These are phyloP conservation scores for Suillia variegata DNA, from an alignment of 2,888 invertebrate species.

Conservation along the genomic window DNA sequence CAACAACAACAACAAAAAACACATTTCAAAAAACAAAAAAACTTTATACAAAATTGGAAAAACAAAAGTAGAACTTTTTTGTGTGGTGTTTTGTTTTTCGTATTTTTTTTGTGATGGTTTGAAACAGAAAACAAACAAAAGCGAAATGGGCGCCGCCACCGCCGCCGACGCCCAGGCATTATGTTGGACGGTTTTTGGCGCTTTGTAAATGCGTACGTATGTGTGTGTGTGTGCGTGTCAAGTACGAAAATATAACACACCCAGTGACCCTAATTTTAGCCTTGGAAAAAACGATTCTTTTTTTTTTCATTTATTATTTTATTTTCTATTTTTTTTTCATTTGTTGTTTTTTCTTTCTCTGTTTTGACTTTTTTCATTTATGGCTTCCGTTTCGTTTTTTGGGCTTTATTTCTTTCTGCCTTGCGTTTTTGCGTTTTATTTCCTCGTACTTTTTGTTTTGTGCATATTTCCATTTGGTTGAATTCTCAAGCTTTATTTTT, in stretches of 20 bases:
- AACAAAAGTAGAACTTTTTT: conserved; percentile 29
- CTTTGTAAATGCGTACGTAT: conserved; percentile 12
- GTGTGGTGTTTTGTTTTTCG: too few relatives aligned
- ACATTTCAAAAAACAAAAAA: conserved; percentile 13
- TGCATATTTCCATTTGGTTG: background rate
- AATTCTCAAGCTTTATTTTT: background rate
- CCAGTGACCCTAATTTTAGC: conserved; percentile 58
- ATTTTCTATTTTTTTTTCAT: conserved; percentile 44
- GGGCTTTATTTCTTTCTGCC: background rate
- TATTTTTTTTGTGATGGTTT: too few relatives aligned
- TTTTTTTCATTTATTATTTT: conserved; percentile 12
- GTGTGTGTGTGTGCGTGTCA: conserved; percentile 30
- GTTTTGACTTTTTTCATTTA: conserved; percentile 46
- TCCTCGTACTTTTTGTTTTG: background rate
- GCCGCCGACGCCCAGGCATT: too few relatives aligned
- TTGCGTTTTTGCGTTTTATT: conserved; percentile 6
- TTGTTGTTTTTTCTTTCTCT: too few relatives aligned
- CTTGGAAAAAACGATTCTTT: conserved; percentile 35
- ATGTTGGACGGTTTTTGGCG: conserved; percentile 22
- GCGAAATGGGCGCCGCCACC: background rate
- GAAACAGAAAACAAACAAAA: conserved; percentile 35
- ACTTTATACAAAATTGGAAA: conserved; percentile 19
- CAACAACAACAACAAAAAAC: conserved; percentile 25
- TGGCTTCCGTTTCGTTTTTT: conserved; percentile 44
- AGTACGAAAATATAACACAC: conserved; percentile 49